Conservation (phyloP, 2,888 invertebrate species). For the Rambutsinella grinnellia region DNA sequence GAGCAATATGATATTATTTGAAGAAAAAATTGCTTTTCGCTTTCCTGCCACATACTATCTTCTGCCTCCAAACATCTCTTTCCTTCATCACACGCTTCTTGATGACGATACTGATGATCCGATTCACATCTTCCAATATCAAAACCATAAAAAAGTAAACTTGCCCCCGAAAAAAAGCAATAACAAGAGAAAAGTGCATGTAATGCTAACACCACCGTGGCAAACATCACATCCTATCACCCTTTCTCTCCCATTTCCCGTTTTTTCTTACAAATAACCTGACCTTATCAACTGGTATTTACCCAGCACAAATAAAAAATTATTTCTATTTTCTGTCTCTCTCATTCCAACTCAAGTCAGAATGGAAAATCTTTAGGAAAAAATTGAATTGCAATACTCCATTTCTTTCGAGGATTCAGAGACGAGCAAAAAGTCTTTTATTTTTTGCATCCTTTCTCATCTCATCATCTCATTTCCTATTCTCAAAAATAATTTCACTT, state of each 20-base stretch:
- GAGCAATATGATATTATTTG: conserved; percentile 36
- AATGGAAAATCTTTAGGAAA: not conserved
- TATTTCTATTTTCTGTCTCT: too few relatives aligned
- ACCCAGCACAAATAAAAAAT: conserved; percentile 1
- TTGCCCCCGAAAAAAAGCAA: conserved; percentile 1
- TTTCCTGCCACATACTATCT: not conserved
- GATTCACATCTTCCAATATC: not conserved
- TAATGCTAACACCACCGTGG: conserved; percentile 20
- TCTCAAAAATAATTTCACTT: conserved; percentile 22
- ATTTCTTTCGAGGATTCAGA: conserved; percentile 11
- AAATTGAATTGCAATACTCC: not conserved
- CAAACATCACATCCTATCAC: conserved; percentile 31
- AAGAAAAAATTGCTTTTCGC: conserved; percentile 27
- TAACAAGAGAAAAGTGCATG: conserved; percentile 1
- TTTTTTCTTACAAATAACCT: conserved; percentile 22
- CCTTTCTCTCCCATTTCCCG: conserved; percentile 24
- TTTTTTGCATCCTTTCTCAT: not conserved
- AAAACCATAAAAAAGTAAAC: conserved; percentile 5
- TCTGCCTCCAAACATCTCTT: not conserved
- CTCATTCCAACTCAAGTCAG: too few relatives aligned
- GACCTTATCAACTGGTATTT: conserved; percentile 51
- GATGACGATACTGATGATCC: not conserved
- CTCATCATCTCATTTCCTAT: conserved; percentile 43
- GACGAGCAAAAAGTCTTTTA: not conserved
- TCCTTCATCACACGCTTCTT: not conserved